Percentiles rank a stretch among this genome's conserved stretches.
Evolutionary conservation across 2,888 invertebrate species (phyloP).

Genomic region (Andrena fulva): DNA sequence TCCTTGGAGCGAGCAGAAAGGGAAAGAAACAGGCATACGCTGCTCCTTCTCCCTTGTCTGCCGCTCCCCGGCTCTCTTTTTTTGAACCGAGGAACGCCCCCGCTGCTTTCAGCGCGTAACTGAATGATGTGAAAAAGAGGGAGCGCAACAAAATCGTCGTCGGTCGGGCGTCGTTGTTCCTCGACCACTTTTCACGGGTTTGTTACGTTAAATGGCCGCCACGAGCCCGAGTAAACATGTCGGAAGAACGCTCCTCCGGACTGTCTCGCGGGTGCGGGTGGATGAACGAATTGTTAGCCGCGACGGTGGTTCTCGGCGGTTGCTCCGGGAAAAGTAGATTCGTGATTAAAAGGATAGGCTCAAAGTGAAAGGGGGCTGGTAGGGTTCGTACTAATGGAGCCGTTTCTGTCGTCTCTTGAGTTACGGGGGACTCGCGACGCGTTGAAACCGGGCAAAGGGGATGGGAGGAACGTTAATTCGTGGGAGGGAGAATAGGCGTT

Average conservation of each 20-base stretch:
- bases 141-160: constrained; percentile 2
- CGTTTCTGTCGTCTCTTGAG: too few species aligned
- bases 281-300: constrained; percentile 2
- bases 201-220: background rate
- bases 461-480: too few species aligned
- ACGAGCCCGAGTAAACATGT: background rate
- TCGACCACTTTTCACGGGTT: constrained; percentile 14
- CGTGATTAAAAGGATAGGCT: background rate
- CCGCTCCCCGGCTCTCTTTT: background rate
- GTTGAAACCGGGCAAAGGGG: too few species aligned
- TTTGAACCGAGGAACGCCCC: constrained; percentile 12
- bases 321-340: background rate
- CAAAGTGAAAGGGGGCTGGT: too few species aligned
- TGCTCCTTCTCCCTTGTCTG: background rate
- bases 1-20: constrained; percentile 34
- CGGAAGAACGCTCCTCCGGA: constrained; percentile 1
- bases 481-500: background rate
- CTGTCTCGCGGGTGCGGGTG: background rate
- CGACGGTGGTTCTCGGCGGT: background rate
- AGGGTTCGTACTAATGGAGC: too few species aligned
- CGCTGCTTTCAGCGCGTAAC: constrained; percentile 9
- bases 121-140: background rate
- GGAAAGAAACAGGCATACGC: constrained; percentile 25
- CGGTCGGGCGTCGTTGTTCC: constrained; percentile 8
- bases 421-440: too few species aligned